Evolutionary conservation across 2,888 invertebrate species (phyloP).

Genomic region (Labia minor): DNA sequence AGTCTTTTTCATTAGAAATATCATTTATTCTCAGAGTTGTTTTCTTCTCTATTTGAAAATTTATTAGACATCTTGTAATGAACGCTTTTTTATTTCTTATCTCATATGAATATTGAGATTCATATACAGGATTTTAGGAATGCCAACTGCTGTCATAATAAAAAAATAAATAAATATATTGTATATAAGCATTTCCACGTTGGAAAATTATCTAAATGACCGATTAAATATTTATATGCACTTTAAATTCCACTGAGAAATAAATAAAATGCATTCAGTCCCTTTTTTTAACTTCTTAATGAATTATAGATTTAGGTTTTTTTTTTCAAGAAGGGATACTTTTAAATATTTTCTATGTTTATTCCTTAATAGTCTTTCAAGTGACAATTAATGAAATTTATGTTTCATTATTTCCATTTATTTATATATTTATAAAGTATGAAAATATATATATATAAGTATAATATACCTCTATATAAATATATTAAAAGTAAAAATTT

Average conservation of each 20-base stretch:
- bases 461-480: too few species aligned
- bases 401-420: too few species aligned
- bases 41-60: background rate
- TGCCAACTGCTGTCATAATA: slow-evolving; percentile 8
- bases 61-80: slow-evolving; percentile 7
- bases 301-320: background rate
- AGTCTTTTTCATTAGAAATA: too few species aligned
- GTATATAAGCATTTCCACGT: background rate
- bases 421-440: too few species aligned
- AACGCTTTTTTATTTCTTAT: background rate
- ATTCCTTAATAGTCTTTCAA: too few species aligned
- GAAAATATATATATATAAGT: too few species aligned
- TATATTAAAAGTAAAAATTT: too few species aligned
- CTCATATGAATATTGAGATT: slow-evolving; percentile 4
- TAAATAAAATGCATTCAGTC: background rate
- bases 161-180: slow-evolving; percentile 8
- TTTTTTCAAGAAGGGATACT: too few species aligned
- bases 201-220: background rate
- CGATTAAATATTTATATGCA: slow-evolving; percentile 13
- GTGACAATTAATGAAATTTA: too few species aligned
- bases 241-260: background rate
- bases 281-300: background rate
- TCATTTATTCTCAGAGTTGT: background rate
- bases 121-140: slow-evolving; percentile 7
- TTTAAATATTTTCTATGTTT: too few species aligned